These are phyloP conservation scores for Tragelaphus imberbis DNA, from an alignment of 2,113 vertebrate genomes.

Conservation along the genomic window DNA sequence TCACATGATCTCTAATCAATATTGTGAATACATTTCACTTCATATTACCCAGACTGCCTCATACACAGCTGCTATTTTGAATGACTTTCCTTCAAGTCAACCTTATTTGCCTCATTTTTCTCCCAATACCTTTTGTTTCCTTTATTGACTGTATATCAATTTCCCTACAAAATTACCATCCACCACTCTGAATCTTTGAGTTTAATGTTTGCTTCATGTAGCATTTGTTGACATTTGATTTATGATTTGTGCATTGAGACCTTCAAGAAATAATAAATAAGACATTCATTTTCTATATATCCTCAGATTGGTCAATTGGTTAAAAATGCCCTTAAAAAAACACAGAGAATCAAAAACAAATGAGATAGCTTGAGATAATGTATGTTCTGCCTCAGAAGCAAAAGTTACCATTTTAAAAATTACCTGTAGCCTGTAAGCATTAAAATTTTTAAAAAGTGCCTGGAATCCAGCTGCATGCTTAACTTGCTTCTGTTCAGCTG, in stretches of 20 bases:
- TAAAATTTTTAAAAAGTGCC: slow-evolving; percentile 25
- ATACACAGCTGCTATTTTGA: background rate
- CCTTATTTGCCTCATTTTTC: slow-evolving; percentile 18
- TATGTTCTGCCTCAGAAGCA: background rate
- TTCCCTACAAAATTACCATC: slow-evolving; percentile 48
- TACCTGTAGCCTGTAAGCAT: background rate
- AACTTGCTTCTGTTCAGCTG: background rate
- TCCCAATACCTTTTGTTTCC: background rate
- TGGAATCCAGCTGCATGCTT: background rate
- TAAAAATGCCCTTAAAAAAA: slow-evolving; percentile 56
- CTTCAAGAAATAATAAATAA: slow-evolving; percentile 42
- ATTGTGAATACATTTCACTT: background rate
- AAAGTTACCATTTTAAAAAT: slow-evolving; percentile 45
- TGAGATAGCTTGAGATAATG: slow-evolving; percentile 45
- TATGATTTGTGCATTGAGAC: slow-evolving; percentile 51
- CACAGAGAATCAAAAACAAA: slow-evolving; percentile 59
- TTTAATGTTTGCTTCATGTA: slow-evolving; percentile 25
- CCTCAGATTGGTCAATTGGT: slow-evolving; percentile 37
- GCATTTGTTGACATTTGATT: slow-evolving; percentile 60
- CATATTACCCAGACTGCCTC: background rate
- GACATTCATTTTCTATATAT: slow-evolving; percentile 60
- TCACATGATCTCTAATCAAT: background rate
- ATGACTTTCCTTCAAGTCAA: slow-evolving; percentile 27
- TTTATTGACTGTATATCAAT: slow-evolving; percentile 12
- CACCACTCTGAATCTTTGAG: background rate